phyloP scores from a whole-genome alignment of 2,888 invertebrate species.

The Bellardia bayeri region DNA sequence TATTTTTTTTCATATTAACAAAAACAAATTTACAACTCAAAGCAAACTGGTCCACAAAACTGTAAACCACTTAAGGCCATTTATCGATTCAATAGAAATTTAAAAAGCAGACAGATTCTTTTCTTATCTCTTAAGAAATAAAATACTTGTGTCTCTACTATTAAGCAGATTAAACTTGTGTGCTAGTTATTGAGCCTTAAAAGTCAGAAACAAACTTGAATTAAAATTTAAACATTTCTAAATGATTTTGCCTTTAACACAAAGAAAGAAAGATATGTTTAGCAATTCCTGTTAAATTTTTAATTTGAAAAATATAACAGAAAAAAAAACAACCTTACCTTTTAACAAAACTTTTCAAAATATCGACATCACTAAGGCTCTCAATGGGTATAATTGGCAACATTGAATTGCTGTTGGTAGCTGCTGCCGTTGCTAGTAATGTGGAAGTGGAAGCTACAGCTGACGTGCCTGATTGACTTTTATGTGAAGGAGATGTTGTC shows the following conservation, averaged over 20 bases:
- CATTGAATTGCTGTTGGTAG: slow-evolving; percentile 78
- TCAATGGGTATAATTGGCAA: slow-evolving; percentile 84
- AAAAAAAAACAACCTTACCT: slow-evolving; percentile 84
- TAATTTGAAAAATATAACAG: not conserved
- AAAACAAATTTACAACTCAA: not conserved
- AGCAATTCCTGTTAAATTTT: slow-evolving; percentile 5
- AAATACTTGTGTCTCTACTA: slow-evolving; percentile 1
- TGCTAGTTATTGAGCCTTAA: slow-evolving; percentile 1
- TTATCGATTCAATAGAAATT: slow-evolving; percentile 36
- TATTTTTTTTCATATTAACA: slow-evolving; percentile 2
- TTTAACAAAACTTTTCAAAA: slow-evolving; percentile 93
- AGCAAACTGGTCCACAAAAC: not conserved
- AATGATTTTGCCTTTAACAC: not conserved
- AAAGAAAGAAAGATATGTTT: no score
- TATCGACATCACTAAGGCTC: slow-evolving; percentile 86
- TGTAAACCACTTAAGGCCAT: slow-evolving; percentile 34
- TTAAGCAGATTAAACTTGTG: slow-evolving; percentile 26
- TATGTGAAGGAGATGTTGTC: slow-evolving; percentile 69
- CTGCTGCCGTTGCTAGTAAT: slow-evolving; percentile 27
- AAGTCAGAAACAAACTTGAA: not conserved
- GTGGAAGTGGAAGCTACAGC: slow-evolving; percentile 11
- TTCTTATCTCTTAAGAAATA: slow-evolving; percentile 4
- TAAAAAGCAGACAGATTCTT: slow-evolving; percentile 7
- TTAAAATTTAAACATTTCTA: not conserved
- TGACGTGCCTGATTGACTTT: slow-evolving; percentile 50